Base-by-base conservation (phyloP, 2,113 vertebrate genomes). In the Telmatochromis sp. region DNA sequence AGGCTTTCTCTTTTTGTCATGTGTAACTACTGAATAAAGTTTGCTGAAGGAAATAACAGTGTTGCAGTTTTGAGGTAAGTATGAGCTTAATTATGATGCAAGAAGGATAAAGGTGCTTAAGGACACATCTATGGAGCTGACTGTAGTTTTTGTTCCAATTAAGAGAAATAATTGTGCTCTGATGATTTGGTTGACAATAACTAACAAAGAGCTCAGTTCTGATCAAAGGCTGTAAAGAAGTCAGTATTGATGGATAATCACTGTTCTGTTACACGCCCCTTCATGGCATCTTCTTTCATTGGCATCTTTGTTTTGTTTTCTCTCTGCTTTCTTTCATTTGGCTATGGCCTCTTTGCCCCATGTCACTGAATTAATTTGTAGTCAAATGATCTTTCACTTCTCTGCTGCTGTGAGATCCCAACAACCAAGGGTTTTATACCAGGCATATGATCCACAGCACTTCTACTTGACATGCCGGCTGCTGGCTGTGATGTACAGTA, bases 341-440 rank as follows among this genome's bases (percentile, higher is more conserved):
- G 7, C 81, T 63, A 17, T 40, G 60, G 11, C 40, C 80, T 71
- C 83, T 40, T 60, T 80, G 37, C 54, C 37, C 26, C 81, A 45
- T 89, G 90, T 45, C 83, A 80, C 81, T 73, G 42, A 80, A 86
- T 85, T 88, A 57, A 88, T 87, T 80, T 81, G 4, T 86, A 26
- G 73, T 75, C 88, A 84, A 93, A 88, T 50, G 31, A 82, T 81
- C 80, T 93, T 91, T 95, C 60, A 47, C 63, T 90, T 54, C 51
- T 87, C 57, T 11, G 84, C 82, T 68, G 80, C 83, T 80, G 23
- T 73, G 68, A 85, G 63, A 93, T 87, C 31, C 88, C 11, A 55
- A 78, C 78, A 84, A 90, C 86, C 80, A 82, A 51, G 82, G 65
- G 89, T 89, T 93, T 91, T 90, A 91, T 89, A 89, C 51, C 85